A percentile compares a stretch with the other conserved stretches of the same genome.
Evolutionary conservation across 2,797 vertebrate genomes (phyloP).

Genomic region (Anisognathus igniventris): DNA sequence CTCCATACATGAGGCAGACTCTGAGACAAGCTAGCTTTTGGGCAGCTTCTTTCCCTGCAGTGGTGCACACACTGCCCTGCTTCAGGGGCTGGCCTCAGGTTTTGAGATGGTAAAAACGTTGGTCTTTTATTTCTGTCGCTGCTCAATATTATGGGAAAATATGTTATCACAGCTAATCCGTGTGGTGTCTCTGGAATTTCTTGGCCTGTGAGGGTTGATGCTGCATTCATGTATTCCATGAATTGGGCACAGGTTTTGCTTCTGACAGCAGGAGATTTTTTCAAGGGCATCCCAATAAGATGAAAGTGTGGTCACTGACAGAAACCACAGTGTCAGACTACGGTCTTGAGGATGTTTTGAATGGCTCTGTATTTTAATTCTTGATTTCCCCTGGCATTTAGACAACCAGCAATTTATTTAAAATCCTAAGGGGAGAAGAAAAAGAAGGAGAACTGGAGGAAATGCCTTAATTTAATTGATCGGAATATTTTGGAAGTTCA

Average conservation of each 20-base stretch:
- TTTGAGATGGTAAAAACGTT: constrained; percentile 17
- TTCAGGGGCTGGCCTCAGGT: not conserved
- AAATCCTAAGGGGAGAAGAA: constrained; percentile 1
- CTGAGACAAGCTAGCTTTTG: not conserved
- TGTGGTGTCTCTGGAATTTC: constrained; percentile 61
- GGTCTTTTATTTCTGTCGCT: not conserved
- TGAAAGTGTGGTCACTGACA: constrained; percentile 56
- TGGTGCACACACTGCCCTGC: not conserved
- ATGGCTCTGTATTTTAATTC: constrained; percentile 63
- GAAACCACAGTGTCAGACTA: constrained; percentile 56
- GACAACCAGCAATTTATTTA: constrained; percentile 51
- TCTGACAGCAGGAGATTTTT: constrained; percentile 37
- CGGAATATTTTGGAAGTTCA: not conserved
- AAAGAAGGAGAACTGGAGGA: constrained; percentile 8
- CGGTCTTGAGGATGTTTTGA: constrained; percentile 50
- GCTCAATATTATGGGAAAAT: constrained; percentile 43
- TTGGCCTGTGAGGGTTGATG: constrained; percentile 50
- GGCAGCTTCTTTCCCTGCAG: not conserved
- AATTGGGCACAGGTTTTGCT: constrained; percentile 51
- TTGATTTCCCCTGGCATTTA: constrained; percentile 54
- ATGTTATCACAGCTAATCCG: constrained; percentile 64
- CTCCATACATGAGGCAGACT: accelerated
- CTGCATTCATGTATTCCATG: constrained; percentile 65
- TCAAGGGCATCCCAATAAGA: constrained; percentile 61
- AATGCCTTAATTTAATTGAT: constrained; percentile 50